Conservation (phyloP, 1,140 invertebrate species). For the Grapholita molesta region DNA sequence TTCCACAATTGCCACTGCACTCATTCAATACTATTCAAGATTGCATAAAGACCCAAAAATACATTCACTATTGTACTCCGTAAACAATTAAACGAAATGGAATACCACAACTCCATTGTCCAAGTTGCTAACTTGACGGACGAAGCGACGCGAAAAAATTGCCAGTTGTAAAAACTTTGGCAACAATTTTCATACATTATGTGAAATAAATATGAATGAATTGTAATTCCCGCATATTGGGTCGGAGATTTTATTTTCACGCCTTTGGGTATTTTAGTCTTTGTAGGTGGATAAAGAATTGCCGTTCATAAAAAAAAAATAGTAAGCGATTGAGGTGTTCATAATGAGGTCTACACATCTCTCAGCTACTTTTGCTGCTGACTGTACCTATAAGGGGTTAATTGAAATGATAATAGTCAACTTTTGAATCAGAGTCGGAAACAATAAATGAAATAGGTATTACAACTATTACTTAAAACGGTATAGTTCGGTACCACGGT, state of each 20-base stretch:
- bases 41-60: neutral
- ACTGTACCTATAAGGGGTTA: too few species aligned
- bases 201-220: constrained; percentile 29
- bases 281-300: neutral
- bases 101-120: neutral
- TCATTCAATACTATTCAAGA: neutral
- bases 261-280: neutral
- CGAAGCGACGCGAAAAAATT: neutral
- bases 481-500: too few species aligned
- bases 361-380: too few species aligned
- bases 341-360: too few species aligned
- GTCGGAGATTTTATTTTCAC: neutral
- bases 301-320: too few species aligned
- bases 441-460: too few species aligned
- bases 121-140: neutral
- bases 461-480: too few species aligned
- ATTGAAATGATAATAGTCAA: too few species aligned
- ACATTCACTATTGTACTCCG: neutral
- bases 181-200: constrained; percentile 54
- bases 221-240: constrained; percentile 35
- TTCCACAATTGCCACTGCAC: neutral
- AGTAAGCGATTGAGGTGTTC: too few species aligned
- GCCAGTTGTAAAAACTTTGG: constrained; percentile 2
- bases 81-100: constrained; percentile 4
- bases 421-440: too few species aligned